These are phyloP conservation scores for Tragelaphus buxtoni DNA, from an alignment of 2,113 vertebrate genomes.

Conservation along the genomic window DNA sequence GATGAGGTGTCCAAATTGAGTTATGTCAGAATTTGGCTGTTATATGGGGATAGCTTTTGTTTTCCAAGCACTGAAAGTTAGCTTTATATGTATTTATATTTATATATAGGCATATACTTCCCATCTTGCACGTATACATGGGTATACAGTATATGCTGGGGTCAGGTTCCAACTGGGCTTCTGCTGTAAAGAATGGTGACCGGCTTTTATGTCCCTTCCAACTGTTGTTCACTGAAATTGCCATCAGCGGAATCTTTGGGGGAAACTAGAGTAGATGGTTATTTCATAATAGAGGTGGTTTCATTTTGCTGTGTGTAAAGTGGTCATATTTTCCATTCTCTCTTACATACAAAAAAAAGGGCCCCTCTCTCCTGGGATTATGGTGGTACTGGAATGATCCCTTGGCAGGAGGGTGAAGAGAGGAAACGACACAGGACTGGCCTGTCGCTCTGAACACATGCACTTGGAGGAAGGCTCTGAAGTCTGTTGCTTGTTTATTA, in stretches of 20 bases:
- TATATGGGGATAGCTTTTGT: conserved; percentile 92
- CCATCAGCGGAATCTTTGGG: neutral
- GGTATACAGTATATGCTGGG: conserved; percentile 45
- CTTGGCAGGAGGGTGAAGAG: neutral
- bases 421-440: neutral
- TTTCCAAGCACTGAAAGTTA: conserved; percentile 87
- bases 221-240: neutral
- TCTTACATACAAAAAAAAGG: neutral
- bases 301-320: neutral
- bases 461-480: neutral
- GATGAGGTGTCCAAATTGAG: conserved; percentile 96
- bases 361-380: neutral
- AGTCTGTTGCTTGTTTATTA: neutral
- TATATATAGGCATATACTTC: conserved; percentile 80
- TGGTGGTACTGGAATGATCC: neutral
- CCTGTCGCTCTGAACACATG: neutral
- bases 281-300: neutral
- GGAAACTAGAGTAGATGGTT: neutral
- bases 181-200: conserved; percentile 29
- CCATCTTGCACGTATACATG: conserved; percentile 72
- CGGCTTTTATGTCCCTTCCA: conserved; percentile 42
- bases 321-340: neutral
- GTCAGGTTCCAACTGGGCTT: conserved; percentile 48
- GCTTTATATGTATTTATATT: conserved; percentile 83
- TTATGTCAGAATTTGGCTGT: conserved; percentile 96